Evolutionary conservation across 2,888 invertebrate genomes (phyloP).

Genomic region (Drosophila rellima): DNA sequence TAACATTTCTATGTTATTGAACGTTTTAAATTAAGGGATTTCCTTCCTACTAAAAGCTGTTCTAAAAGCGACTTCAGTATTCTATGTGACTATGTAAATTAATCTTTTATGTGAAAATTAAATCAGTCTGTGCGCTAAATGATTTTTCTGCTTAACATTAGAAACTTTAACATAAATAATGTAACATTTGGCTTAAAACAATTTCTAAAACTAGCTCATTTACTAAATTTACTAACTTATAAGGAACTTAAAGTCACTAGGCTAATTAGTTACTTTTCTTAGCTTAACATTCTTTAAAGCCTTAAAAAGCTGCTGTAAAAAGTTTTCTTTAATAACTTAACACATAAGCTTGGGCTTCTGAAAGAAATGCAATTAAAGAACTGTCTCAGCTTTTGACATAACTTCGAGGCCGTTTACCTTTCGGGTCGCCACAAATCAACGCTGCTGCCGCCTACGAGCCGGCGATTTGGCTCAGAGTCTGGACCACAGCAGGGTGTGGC

Average conservation of each 20-base stretch:
- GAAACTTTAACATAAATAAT: background rate
- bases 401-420: constrained; percentile 64
- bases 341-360: constrained; percentile 12
- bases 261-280: background rate
- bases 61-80: background rate
- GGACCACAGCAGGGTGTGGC: constrained; percentile 73
- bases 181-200: too few species aligned
- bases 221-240: too few species aligned
- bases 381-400: constrained; percentile 72
- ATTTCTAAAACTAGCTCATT: too few species aligned
- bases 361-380: constrained; percentile 69
- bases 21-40: background rate
- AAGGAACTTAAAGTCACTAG: background rate
- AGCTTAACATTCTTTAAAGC: background rate
- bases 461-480: constrained; percentile 30
- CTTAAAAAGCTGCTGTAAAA: background rate
- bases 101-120: background rate
- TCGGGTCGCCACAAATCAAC: constrained; percentile 58
- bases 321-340: background rate
- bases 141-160: background rate
- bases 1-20: background rate
- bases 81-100: too few species aligned
- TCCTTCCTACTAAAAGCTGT: background rate
- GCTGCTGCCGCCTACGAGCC: constrained; percentile 56
- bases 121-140: background rate